Evolutionary conservation across 2,888 invertebrate genomes (phyloP).

Genomic region (Hybos culiciformis): DNA sequence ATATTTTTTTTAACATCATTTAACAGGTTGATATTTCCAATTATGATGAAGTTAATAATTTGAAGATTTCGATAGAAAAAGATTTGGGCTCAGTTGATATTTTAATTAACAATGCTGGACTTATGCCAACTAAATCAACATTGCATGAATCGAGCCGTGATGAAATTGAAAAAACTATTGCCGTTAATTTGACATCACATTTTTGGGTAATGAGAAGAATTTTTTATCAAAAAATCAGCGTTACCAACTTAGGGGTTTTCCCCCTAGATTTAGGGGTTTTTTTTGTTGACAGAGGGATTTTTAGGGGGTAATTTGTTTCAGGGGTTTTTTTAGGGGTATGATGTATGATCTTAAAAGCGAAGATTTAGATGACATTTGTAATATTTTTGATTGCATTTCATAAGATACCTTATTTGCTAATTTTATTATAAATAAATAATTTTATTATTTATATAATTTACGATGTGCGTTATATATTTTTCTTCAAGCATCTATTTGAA

Average conservation of each 20-base stretch:
- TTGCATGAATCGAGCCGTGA: constrained; percentile 26
- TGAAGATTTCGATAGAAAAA: constrained; percentile 29
- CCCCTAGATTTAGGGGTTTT: too few relatives aligned
- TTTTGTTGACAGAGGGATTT: too few relatives aligned
- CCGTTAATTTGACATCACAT: constrained; percentile 36
- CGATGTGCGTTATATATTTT: too few relatives aligned
- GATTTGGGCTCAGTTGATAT: constrained; percentile 36
- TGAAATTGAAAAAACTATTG: constrained; percentile 33
- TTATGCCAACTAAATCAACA: constrained; percentile 27
- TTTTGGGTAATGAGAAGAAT: constrained; percentile 36
- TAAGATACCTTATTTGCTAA: too few relatives aligned
- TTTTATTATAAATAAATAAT: background rate
- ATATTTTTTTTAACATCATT: background rate
- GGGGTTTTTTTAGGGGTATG: too few relatives aligned
- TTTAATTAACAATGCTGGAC: constrained; percentile 37
- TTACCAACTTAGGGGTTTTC: too few relatives aligned
- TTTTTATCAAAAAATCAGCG: constrained; percentile 1
- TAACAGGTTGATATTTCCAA: constrained; percentile 32
- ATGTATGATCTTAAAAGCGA: too few relatives aligned
- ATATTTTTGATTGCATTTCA: too few relatives aligned
- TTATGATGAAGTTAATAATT: constrained; percentile 26
- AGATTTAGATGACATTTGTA: too few relatives aligned
- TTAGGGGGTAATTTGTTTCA: too few relatives aligned
- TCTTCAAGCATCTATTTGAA: too few relatives aligned
- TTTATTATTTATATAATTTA: too few relatives aligned